Conservation (phyloP, 2,113 vertebrate species). For the Sylvilagus bachmani region DNA sequence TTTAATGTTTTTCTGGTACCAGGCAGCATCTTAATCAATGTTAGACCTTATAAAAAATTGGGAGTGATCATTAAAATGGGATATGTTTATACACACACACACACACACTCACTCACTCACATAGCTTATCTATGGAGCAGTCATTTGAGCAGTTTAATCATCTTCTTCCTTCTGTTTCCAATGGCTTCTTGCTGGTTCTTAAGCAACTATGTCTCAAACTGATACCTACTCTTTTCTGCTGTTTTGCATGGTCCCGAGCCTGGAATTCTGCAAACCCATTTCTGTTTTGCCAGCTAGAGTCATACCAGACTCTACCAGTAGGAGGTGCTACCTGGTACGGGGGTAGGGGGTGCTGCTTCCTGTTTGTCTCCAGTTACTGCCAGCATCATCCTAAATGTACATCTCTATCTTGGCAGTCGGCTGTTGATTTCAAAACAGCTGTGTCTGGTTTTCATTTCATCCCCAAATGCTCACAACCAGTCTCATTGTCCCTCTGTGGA, state of each 20-base stretch:
- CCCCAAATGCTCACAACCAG: not conserved
- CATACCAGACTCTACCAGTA: not conserved
- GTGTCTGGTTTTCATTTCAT: not conserved
- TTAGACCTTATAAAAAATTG: not conserved
- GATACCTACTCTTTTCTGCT: not conserved
- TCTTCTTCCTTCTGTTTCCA: not conserved
- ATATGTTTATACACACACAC: not conserved
- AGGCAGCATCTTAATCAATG: not conserved
- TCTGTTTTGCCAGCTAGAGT: not conserved
- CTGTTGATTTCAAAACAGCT: not conserved
- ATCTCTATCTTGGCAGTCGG: not conserved
- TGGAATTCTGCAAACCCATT: not conserved
- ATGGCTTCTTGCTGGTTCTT: not conserved
- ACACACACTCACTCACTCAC: not conserved
- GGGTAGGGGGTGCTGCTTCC: not conserved
- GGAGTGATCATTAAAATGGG: not conserved
- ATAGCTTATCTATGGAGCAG: not conserved
- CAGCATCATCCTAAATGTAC: not conserved
- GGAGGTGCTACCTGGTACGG: not conserved
- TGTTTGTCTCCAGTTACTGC: not conserved
- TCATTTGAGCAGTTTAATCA: not conserved
- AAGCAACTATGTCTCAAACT: not conserved
- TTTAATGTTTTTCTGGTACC: not conserved
- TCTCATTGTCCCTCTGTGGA: not conserved
- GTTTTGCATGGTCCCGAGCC: not conserved